phyloP scores from a whole-genome alignment of 2,888 invertebrate genomes.

The Deilephila elpenor region DNA sequence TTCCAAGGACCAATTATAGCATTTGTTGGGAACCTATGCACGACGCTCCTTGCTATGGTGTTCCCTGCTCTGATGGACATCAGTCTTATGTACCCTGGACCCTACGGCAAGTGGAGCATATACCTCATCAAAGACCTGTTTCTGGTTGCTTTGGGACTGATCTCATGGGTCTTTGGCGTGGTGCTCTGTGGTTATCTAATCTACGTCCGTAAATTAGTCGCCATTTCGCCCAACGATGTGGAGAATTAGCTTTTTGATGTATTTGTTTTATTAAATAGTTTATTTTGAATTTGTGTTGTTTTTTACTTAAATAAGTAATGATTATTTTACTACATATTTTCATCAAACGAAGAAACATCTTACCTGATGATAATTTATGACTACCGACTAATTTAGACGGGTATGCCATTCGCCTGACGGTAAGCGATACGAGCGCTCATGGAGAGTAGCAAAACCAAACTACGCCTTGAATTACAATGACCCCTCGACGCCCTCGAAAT shows the following conservation, averaged over 20 bases:
- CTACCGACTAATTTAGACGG: too few species aligned
- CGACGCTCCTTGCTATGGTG: constrained; percentile 59
- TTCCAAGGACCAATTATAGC: constrained; percentile 69
- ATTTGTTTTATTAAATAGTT: too few species aligned
- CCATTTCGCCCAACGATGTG: constrained; percentile 45
- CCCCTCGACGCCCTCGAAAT: too few species aligned
- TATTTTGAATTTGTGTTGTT: too few species aligned
- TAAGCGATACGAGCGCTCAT: too few species aligned
- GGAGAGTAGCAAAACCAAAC: too few species aligned
- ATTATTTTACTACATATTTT: too few species aligned
- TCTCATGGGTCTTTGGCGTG: constrained; percentile 51
- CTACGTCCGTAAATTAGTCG: constrained; percentile 52
- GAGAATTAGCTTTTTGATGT: constrained; percentile 25
- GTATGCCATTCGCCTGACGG: too few species aligned
- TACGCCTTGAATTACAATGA: too few species aligned
- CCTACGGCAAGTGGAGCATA: constrained; percentile 54
- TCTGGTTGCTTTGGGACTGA: constrained; percentile 53
- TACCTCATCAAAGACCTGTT: constrained; percentile 55
- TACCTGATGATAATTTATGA: too few species aligned
- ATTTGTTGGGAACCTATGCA: constrained; percentile 67
- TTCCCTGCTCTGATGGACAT: constrained; percentile 71
- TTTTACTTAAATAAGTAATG: too few species aligned
- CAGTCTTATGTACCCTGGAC: constrained; percentile 59
- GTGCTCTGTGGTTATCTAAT: constrained; percentile 55
- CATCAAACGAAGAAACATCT: too few species aligned